These are phyloP conservation scores for Cyclargus thomasi DNA, from an alignment of 1,140 invertebrate genomes.

Conservation along the genomic window DNA sequence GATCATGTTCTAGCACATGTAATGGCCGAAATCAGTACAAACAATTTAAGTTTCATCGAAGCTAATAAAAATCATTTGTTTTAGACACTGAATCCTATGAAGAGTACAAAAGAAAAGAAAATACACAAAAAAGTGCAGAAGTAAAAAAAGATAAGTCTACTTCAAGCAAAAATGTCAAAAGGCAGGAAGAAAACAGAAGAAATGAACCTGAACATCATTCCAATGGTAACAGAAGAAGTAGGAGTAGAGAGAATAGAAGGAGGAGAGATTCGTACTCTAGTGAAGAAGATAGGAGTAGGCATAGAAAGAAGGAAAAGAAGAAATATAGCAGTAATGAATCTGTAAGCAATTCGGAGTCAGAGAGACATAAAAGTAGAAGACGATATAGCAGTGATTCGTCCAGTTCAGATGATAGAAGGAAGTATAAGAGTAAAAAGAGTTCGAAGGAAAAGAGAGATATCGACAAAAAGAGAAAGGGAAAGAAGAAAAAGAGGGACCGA, in stretches of 20 bases:
- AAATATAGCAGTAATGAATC: slow-evolving; percentile 59
- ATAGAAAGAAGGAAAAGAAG: slow-evolving; percentile 66
- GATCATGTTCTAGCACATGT: too few relatives aligned
- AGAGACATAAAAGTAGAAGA: slow-evolving; percentile 53
- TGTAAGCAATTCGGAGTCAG: slow-evolving; percentile 48
- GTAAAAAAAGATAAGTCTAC: slow-evolving; percentile 39
- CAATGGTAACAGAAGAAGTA: slow-evolving; percentile 38
- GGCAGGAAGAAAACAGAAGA: slow-evolving; percentile 32
- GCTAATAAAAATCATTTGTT: slow-evolving; percentile 28
- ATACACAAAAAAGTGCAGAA: slow-evolving; percentile 43
- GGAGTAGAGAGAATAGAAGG: slow-evolving; percentile 26
- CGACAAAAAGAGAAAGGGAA: slow-evolving; percentile 72
- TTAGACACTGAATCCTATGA: slow-evolving; percentile 82
- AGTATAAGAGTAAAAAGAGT: slow-evolving; percentile 40
- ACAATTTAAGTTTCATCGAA: not conserved
- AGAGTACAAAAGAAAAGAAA: slow-evolving; percentile 79
- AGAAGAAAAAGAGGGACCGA: slow-evolving; percentile 71
- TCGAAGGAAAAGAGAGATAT: slow-evolving; percentile 58
- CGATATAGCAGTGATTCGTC: slow-evolving; percentile 39
- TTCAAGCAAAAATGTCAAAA: slow-evolving; percentile 33
- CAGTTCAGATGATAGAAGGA: slow-evolving; percentile 30
- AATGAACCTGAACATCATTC: slow-evolving; percentile 31
- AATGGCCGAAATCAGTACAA: too few relatives aligned
- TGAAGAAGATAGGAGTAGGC: slow-evolving; percentile 47
- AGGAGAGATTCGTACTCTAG: slow-evolving; percentile 51